Base-by-base conservation (phyloP, 2,113 vertebrate species). In the Oreotragus oreotragus region DNA sequence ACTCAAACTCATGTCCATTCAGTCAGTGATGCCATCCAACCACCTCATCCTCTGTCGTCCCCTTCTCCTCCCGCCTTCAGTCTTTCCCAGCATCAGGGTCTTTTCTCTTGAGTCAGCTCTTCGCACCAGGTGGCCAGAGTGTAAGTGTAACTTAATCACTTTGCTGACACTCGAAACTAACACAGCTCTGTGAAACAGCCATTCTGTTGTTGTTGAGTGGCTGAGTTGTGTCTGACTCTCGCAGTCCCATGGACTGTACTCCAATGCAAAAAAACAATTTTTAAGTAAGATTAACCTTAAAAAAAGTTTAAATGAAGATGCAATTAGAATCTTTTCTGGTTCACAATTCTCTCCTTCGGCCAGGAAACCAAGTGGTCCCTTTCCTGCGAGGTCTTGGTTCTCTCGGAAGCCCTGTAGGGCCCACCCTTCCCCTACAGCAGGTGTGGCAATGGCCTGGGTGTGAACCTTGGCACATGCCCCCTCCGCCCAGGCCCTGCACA, bases 141-240 rank as follows among this genome's bases (percentile, higher is more conserved):
- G 2, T 47, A 80, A 51, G 5, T 7, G 19, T 21, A 33, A 13
- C 16, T 0, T 1, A 3, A 3, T 12, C 77, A 51, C 16, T 49
- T 3, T 12, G 28, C 77, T 6, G 5, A 11, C 5, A 6, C 28
- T 30, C 11, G 76, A 79, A 49, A 13, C 16, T 1, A 51, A 51
- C 16, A 12, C 28, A 80, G 17, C 28, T 2, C 5, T 11, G 2
- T 33, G 30, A 33, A 19, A 19, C 77, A 33, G 2, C 77, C 19
- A 11, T 25, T 25, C 14, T 2, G 17, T 10, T 70, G 19, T 13
- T 39, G 66, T 39, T 73, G 6, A 73, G 70, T 73, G n/a, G 11
- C 70, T 7, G 23, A 73, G 36, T 13, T 25, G 36, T 14, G 1
- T 43, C 36, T 76, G 36, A 27, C 70, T 43, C 36, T 76, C 27